phyloP scores from a whole-genome alignment of 2,113 vertebrate genomes.

The Sander vitreus region DNA sequence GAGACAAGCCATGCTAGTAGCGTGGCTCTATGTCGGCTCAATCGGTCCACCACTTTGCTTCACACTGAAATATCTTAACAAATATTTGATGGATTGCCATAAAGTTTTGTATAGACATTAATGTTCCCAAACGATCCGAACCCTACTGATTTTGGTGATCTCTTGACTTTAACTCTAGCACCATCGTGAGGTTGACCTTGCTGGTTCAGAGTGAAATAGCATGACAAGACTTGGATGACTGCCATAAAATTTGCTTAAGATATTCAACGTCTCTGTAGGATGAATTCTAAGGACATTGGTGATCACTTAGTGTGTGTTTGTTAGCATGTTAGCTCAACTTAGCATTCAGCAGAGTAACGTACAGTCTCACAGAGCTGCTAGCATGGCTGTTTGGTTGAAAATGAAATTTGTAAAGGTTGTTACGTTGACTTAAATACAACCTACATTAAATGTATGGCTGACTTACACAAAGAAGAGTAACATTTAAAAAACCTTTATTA shows the following conservation, averaged over 20 bases:
- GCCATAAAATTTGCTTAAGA: neutral
- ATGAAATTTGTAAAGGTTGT: neutral
- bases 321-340: neutral
- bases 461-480: neutral
- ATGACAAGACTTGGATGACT: neutral
- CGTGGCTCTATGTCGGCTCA: no score
- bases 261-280: neutral
- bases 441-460: neutral
- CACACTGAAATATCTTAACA: neutral
- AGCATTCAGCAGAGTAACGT: no score
- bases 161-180: neutral
- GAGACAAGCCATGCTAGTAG: no score
- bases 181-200: neutral
- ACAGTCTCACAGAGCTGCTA: neutral
- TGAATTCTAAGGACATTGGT: neutral
- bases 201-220: neutral
- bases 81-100: neutral
- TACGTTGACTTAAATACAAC: neutral
- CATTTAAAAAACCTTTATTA: neutral
- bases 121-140: neutral
- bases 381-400: neutral
- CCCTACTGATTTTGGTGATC: neutral
- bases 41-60: neutral
- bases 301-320: neutral
- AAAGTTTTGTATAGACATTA: neutral